Evolutionary conservation across 2,113 vertebrate species (phyloP), one percentile per base, ranked within the genome.

Genomic region (Nesogale talazaci): DNA sequence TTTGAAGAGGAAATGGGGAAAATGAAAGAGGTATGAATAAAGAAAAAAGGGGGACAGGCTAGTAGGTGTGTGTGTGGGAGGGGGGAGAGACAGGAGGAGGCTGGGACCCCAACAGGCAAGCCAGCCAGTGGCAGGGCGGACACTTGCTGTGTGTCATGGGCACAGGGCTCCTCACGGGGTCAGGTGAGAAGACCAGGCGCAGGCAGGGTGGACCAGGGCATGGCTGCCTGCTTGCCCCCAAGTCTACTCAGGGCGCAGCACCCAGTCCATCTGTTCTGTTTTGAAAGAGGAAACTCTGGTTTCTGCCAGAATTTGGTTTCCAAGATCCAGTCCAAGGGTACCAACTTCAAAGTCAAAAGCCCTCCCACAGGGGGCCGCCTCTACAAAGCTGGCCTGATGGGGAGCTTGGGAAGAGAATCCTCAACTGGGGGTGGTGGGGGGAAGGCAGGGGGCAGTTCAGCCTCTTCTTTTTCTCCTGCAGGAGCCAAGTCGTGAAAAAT

Each of bases 401-500:
- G 93, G 94, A 95, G 96, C 94, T 95, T 87, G 29, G 29, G 94
- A 95, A 89, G 0, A 91, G 93, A 95, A 96, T 93, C 40, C 77
- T 56, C 86, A 69, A 2, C 75, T 97, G 79, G 90, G 16, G 80
- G 87, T 29, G 72, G n/a, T n/a, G n/a, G n/a, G n/a, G n/a, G n/a
- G n/a, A n/a, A n/a, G n/a, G n/a, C n/a, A n/a, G n/a, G n/a, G n/a
- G n/a, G 4, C 22, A 40, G 85, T n/a, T 76, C 77, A 82, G 86
- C 46, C 90, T 84, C 16, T 88, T 86, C 40, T 74, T 92, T 91
- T 46, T 59, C 67, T 59, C 85, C 36, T 65, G 25, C 74, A 46
- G 94, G 92, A 97, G 92, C 56, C 42, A n/a, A n/a, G 10, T 86
- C 61, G 95, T 98, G 93, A 98, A 97, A 98, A 94, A 98, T 97